phyloP scores from a whole-genome alignment of 2,888 invertebrate species.

The Anthoptus insignis region DNA sequence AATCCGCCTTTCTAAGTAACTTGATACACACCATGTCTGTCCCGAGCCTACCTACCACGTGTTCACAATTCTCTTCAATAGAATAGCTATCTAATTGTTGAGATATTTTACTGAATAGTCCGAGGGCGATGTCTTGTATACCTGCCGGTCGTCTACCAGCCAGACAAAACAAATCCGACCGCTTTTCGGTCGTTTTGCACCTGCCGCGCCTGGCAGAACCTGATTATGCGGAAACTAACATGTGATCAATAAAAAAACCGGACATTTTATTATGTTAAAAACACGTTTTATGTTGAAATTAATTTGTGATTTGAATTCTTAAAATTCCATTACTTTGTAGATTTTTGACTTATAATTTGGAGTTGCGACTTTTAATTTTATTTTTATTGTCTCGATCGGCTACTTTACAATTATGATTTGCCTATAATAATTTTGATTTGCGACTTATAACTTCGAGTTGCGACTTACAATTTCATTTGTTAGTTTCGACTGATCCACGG shows the following conservation, averaged over 20 bases:
- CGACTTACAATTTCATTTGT: no score
- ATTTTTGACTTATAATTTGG: no score
- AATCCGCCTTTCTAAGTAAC: constrained; percentile 31
- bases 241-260: constrained; percentile 6
- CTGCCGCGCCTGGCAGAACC: constrained; percentile 57
- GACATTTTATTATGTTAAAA: no score
- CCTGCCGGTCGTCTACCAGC: constrained; percentile 44
- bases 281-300: no score
- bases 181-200: constrained; percentile 67
- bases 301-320: no score
- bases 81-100: not conserved
- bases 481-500: no score
- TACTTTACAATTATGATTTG: no score
- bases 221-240: constrained; percentile 45
- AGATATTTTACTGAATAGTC: not conserved
- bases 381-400: no score
- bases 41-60: constrained; percentile 22
- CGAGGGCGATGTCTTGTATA: not conserved
- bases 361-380: no score
- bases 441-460: no score
- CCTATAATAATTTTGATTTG: no score
- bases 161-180: constrained; percentile 58
- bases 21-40: constrained; percentile 23
- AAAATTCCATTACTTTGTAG: no score
- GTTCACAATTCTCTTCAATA: not conserved